A percentile compares a stretch with the other conserved stretches of the same genome.
These are phyloP conservation scores for Drosophila greeni DNA, from an alignment of 2,888 invertebrate species.

Conservation along the genomic window DNA sequence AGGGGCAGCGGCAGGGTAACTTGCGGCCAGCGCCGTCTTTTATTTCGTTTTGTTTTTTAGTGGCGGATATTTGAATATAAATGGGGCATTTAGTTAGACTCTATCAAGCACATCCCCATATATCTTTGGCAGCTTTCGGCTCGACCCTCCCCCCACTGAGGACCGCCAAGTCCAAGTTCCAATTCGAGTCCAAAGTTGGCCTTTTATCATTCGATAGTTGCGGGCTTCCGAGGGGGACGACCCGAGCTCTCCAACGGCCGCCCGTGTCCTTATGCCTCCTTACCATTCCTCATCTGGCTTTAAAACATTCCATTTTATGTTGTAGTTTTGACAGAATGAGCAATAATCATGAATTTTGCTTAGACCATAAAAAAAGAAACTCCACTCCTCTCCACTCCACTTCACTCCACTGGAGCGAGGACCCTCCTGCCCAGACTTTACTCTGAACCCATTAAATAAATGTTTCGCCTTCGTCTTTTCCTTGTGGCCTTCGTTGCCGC, in stretches of 20 bases:
- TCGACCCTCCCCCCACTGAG: slow-evolving; percentile 9
- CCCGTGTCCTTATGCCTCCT: slow-evolving; percentile 25
- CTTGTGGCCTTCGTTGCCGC: background rate
- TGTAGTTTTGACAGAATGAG: slow-evolving; percentile 74
- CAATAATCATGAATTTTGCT: slow-evolving; percentile 75
- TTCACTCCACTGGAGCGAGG: slow-evolving; percentile 2
- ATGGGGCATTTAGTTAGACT: slow-evolving; percentile 74
- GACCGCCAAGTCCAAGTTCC: slow-evolving; percentile 32
- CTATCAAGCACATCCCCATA: slow-evolving; percentile 72
- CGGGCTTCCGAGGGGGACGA: slow-evolving; percentile 20
- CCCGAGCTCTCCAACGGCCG: slow-evolving; percentile 12
- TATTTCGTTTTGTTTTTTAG: slow-evolving; percentile 69
- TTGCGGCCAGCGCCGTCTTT: slow-evolving; percentile 60
- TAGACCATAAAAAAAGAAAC: slow-evolving; percentile 65
- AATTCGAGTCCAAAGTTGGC: slow-evolving; percentile 16
- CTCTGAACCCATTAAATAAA: slow-evolving; percentile 74
- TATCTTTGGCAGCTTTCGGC: slow-evolving; percentile 61
- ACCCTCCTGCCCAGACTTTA: slow-evolving; percentile 45
- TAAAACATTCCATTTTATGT: slow-evolving; percentile 73
- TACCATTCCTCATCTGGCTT: slow-evolving; percentile 68
- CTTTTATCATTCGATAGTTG: slow-evolving; percentile 63
- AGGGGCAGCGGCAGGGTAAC: slow-evolving; percentile 10
- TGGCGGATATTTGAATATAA: slow-evolving; percentile 75
- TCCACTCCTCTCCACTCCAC: background rate
- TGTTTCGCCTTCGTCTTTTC: slow-evolving; percentile 63